Evolutionary conservation across 2,888 invertebrate species (phyloP), one percentile per base, ranked within the genome.

Genomic region (Tetheella fluctuosa): DNA sequence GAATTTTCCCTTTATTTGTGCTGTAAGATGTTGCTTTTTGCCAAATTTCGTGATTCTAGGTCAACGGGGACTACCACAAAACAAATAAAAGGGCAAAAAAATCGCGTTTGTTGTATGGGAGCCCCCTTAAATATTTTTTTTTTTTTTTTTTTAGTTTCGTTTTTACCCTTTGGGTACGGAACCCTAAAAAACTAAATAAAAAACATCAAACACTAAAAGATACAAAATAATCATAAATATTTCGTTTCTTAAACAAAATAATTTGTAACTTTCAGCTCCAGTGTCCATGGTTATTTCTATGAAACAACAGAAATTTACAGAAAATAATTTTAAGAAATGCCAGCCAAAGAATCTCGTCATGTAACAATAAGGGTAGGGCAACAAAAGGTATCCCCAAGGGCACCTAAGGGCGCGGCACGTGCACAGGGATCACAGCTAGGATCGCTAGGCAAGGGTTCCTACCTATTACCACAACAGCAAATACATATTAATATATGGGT

Each of bases 341-440:
- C 65, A 63, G 17, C 67, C 69, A 68, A 74, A 71, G 74, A 77
- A 72, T 73, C 72, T 72, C 74, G 80, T 79, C 72, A 65, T 64
- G 73, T 79, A 81, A 84, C 83, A 84, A 83, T 83, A 77, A 81
- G 80, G 77, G 76, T 74, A 71, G 65, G 70, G 62, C 67, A 58
- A 74, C 75, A 75, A 75, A 74, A 76, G 68, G 65, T 57, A 61
- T 67, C 70, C 68, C 72, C 54, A 61, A 58, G 68, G 73, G 65
- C 59, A 54, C 59, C 60, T 59, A 64, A 58, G 28, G 25, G 30
- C 23, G 54, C 15, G 54, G n/a, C 61, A 59, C 62, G 56, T 65
- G 60, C 48, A 42, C 42, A n/a, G n/a, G n/a, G 17, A 42, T 17
- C 17, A 17, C 17, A 42, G 42, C 42, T 42, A 17, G 42, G 30